Evolutionary conservation across 1,140 invertebrate genomes (phyloP).

Genomic region (Oreohelix idahoensis): DNA sequence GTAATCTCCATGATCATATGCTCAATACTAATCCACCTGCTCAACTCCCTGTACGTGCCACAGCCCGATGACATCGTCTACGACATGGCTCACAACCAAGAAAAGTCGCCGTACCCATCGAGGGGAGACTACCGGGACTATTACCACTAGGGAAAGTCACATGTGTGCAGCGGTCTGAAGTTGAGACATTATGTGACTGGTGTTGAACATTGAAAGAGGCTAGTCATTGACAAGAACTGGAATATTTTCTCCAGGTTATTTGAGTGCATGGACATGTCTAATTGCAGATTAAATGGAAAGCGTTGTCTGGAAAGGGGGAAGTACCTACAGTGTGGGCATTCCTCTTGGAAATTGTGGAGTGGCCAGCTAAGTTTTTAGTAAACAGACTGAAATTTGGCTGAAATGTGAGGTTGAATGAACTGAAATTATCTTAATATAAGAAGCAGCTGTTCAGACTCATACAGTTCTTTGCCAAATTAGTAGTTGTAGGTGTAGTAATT

Average conservation of each 20-base stretch:
- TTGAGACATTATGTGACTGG: background rate
- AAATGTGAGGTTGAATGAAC: background rate
- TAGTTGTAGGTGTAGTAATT: no score
- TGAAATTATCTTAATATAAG: background rate
- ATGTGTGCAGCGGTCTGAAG: background rate
- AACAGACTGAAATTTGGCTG: background rate
- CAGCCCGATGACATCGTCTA: conserved; percentile 54
- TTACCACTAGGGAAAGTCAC: conserved; percentile 33
- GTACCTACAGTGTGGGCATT: background rate
- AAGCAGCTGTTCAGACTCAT: background rate
- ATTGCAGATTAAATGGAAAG: background rate
- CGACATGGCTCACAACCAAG: conserved; percentile 52
- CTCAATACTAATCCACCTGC: conserved; percentile 45
- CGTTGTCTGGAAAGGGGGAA: background rate
- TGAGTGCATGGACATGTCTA: background rate
- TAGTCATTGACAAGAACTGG: background rate
- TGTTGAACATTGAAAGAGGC: background rate
- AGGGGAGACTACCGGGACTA: conserved; percentile 49
- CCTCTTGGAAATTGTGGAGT: background rate
- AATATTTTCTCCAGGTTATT: no score
- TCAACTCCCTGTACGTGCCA: conserved; percentile 47
- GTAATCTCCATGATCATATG: conserved; percentile 40
- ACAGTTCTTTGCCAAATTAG: background rate
- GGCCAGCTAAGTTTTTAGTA: background rate
- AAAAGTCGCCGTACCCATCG: conserved; percentile 53